phyloP scores from a whole-genome alignment of 2,113 vertebrate genomes.

The Alosa alosa region DNA sequence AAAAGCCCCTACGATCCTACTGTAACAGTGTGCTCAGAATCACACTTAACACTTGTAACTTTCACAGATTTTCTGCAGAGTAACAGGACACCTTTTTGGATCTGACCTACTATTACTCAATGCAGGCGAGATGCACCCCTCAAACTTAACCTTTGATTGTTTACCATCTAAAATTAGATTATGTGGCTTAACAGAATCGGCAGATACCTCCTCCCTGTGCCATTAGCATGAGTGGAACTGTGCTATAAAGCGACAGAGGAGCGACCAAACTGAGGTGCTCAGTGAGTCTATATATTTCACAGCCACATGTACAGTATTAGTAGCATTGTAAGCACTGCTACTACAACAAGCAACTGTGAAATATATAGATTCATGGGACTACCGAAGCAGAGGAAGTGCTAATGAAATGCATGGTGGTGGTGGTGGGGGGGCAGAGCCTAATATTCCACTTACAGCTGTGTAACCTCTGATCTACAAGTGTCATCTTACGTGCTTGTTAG shows the following conservation, averaged over 20 bases:
- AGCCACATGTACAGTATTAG: too few relatives aligned
- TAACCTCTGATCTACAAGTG: constrained; percentile 5
- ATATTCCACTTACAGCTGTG: background rate
- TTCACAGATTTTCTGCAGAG: background rate
- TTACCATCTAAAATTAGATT: background rate
- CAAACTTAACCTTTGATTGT: constrained; percentile 2
- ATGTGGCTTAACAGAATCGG: constrained; percentile 1
- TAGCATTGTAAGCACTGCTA: background rate
- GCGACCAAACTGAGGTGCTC: background rate
- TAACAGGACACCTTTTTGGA: background rate
- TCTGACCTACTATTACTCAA: background rate
- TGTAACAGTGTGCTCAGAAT: background rate
- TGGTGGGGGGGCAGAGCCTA: background rate
- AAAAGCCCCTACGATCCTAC: too few relatives aligned
- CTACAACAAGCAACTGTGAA: background rate
- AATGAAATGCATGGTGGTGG: background rate
- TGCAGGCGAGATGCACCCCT: background rate
- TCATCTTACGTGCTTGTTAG: constrained; percentile 1
- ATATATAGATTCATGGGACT: background rate
- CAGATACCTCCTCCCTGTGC: background rate
- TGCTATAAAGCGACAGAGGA: background rate
- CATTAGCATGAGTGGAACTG: background rate
- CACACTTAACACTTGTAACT: background rate
- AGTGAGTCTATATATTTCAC: too few relatives aligned
- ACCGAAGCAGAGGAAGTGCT: background rate